These are phyloP conservation scores for Drosophila paranaensis DNA, from an alignment of 2,888 invertebrate genomes.

Conservation along the genomic window DNA sequence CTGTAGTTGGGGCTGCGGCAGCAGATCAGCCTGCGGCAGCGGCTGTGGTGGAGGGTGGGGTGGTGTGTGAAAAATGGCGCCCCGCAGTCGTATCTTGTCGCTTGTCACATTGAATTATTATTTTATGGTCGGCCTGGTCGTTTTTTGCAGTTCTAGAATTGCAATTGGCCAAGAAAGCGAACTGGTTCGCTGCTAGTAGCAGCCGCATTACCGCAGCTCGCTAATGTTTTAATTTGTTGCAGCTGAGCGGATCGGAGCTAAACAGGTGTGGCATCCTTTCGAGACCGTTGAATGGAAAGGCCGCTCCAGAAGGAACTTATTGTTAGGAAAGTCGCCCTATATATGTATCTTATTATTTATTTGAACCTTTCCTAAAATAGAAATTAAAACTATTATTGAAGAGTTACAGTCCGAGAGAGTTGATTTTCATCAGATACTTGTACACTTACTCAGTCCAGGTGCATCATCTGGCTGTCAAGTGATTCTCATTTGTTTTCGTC, in stretches of 20 bases:
- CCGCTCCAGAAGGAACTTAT: neutral
- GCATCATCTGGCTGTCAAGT: slow-evolving; percentile 2
- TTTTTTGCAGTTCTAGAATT: slow-evolving; percentile 49
- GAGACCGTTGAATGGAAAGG: neutral
- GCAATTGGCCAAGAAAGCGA: slow-evolving; percentile 54
- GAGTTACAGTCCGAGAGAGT: neutral
- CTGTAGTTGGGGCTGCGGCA: neutral
- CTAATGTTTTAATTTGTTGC: slow-evolving; percentile 71
- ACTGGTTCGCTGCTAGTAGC: slow-evolving; percentile 62
- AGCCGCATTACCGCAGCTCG: slow-evolving; percentile 40
- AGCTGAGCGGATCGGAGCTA: slow-evolving; percentile 9
- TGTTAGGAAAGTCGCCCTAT: neutral
- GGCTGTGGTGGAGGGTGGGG: slow-evolving; percentile 10
- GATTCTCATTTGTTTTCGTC: slow-evolving; percentile 17
- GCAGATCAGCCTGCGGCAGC: neutral
- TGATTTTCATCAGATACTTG: neutral
- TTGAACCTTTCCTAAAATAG: no score
- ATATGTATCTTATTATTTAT: neutral
- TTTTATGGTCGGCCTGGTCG: slow-evolving; percentile 63
- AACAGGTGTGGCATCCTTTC: slow-evolving; percentile 19
- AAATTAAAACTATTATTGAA: no score
- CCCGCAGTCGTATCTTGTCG: slow-evolving; percentile 72
- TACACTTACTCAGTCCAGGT: neutral
- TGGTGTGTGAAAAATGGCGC: slow-evolving; percentile 74
- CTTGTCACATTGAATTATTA: slow-evolving; percentile 78